A percentile compares a stretch with the other conserved stretches of the same genome.
Evolutionary conservation across 2,888 invertebrate species (phyloP).

Genomic region (Aplocera efformata): DNA sequence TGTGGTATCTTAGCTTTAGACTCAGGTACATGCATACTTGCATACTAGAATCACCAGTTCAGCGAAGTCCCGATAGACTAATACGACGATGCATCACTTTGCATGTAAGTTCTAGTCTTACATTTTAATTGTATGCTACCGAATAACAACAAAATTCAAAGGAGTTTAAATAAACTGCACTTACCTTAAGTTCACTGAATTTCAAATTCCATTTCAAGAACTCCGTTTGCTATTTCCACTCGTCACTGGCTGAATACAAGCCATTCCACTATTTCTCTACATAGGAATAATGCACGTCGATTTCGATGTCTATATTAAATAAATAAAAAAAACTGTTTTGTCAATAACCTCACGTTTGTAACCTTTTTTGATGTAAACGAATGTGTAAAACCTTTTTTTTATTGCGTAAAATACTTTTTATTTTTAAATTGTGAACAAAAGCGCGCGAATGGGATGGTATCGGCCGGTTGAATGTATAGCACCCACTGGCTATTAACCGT

Average conservation of each 20-base stretch:
- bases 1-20: too few relatives aligned
- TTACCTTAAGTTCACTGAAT: conserved; percentile 8
- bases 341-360: conserved; percentile 11
- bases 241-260: conserved; percentile 10
- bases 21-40: too few relatives aligned
- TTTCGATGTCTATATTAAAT: conserved; percentile 8
- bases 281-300: conserved; percentile 5
- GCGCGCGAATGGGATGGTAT: conserved; percentile 37
- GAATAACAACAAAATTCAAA: not conserved
- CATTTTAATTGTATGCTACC: too few relatives aligned
- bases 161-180: not conserved
- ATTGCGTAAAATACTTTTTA: conserved; percentile 2
- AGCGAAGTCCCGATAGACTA: too few relatives aligned
- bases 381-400: conserved; percentile 10
- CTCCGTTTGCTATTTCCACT: conserved; percentile 8
- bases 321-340: conserved; percentile 4
- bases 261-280: conserved; percentile 12
- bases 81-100: too few relatives aligned
- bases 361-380: conserved; percentile 14
- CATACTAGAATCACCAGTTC: too few relatives aligned
- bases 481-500: conserved; percentile 35
- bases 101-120: too few relatives aligned
- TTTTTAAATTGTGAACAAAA: conserved; percentile 21
- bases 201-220: conserved; percentile 12
- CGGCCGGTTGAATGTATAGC: conserved; percentile 38